Percentiles rank a stretch among this genome's conserved stretches.
These are phyloP conservation scores for Scaptodrosophila lebanonensis DNA, from an alignment of 1,140 invertebrate species.

Conservation along the genomic window DNA sequence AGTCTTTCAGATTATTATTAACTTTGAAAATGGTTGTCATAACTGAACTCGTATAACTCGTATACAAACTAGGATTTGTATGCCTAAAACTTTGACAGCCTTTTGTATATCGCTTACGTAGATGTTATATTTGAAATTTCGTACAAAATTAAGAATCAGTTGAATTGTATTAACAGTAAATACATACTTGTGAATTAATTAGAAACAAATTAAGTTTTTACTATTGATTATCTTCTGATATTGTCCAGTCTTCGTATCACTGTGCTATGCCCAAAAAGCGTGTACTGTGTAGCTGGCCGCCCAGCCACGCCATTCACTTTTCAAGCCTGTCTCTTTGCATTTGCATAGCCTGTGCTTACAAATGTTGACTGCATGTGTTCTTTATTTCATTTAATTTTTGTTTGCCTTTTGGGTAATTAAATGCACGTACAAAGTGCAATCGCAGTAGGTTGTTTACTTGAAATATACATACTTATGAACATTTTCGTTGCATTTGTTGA, in stretches of 20 bases:
- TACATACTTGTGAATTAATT: neutral
- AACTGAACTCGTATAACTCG: no score
- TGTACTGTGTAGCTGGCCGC: conserved; percentile 21
- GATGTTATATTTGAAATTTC: neutral
- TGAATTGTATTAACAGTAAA: neutral
- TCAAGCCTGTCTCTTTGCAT: conserved; percentile 34
- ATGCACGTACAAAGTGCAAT: conserved; percentile 68
- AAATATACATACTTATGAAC: conserved; percentile 55
- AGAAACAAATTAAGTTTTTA: conserved; percentile 16
- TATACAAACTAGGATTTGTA: no score
- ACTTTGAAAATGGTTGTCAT: no score
- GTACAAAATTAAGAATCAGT: neutral
- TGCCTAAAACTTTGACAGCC: no score
- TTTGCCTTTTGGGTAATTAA: conserved; percentile 60
- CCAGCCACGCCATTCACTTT: conserved; percentile 55
- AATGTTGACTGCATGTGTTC: conserved; percentile 46
- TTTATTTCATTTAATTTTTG: conserved; percentile 27
- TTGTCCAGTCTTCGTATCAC: conserved; percentile 12
- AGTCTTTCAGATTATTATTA: no score
- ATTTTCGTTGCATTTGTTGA: conserved; percentile 35
- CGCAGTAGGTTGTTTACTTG: conserved; percentile 55
- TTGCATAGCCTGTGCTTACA: conserved; percentile 11
- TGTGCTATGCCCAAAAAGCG: conserved; percentile 8
- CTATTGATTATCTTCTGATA: no score
- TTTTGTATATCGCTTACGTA: no score